Conservation (phyloP, 2,888 invertebrate species). For the Lutraria lutraria region DNA sequence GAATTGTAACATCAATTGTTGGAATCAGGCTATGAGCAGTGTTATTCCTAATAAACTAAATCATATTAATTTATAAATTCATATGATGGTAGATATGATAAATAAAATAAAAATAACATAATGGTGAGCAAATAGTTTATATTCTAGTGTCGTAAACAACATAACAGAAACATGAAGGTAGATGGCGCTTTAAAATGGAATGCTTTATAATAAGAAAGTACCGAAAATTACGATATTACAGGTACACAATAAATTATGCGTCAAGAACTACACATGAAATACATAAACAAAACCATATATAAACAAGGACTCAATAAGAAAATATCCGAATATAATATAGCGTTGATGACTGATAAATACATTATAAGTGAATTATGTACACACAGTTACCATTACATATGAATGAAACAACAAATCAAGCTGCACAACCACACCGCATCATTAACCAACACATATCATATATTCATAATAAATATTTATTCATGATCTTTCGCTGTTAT, state of each 20-base stretch:
- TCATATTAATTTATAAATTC: neutral
- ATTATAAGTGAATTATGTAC: neutral
- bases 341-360: no score
- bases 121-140: neutral
- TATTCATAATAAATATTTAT: no score
- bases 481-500: no score
- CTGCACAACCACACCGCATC: neutral
- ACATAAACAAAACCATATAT: neutral
- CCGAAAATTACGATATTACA: no score
- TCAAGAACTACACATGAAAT: neutral
- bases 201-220: neutral
- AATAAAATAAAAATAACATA: constrained; percentile 16
- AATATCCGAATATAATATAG: neutral
- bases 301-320: neutral
- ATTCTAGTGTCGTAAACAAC: neutral
- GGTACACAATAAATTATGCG: no score
- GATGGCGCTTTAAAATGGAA: constrained; percentile 18
- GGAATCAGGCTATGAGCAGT: neutral
- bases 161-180: constrained; percentile 14
- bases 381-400: neutral
- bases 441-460: no score
- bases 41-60: neutral
- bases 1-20: no score
- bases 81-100: neutral
- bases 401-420: neutral